A percentile compares a stretch with the other conserved stretches of the same genome.
Conservation (phyloP, 2,888 invertebrate genomes). For the Pristionchus japonicus region DNA sequence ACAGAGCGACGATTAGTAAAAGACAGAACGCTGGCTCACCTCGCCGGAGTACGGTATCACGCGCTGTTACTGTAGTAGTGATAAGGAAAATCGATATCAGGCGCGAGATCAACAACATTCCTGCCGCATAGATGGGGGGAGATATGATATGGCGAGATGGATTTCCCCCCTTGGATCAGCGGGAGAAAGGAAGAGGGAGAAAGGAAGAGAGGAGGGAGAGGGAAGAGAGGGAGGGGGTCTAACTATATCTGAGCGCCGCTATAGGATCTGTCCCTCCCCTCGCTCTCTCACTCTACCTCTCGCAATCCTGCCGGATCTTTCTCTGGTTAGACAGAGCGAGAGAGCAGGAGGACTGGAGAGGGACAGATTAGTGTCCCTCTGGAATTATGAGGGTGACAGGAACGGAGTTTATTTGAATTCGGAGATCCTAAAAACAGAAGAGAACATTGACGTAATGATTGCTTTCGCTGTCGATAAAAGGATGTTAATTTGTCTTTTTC, state of each 20-base stretch:
- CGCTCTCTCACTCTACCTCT: not conserved
- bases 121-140: conserved; percentile 13
- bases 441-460: too few relatives aligned
- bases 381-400: not conserved
- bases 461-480: too few relatives aligned
- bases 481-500: too few relatives aligned
- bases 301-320: not conserved
- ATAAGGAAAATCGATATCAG: conserved; percentile 5
- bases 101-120: conserved; percentile 36
- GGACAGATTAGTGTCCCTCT: not conserved
- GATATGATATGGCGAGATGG: conserved; percentile 21
- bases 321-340: not conserved
- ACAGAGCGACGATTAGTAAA: not conserved
- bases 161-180: not conserved
- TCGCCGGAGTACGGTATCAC: not conserved
- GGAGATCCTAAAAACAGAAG: too few relatives aligned
- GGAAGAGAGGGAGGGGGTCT: too few relatives aligned
- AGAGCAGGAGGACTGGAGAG: not conserved
- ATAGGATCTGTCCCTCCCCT: conserved; percentile 4
- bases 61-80: not conserved
- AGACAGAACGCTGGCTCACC: not conserved
- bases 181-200: not conserved
- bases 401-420: not conserved
- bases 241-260: conserved; percentile 21
- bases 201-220: not conserved